A percentile compares a stretch with the other conserved stretches of the same genome.
phyloP scores from a whole-genome alignment of 2,797 vertebrate genomes.

The Onychomys torridus region DNA sequence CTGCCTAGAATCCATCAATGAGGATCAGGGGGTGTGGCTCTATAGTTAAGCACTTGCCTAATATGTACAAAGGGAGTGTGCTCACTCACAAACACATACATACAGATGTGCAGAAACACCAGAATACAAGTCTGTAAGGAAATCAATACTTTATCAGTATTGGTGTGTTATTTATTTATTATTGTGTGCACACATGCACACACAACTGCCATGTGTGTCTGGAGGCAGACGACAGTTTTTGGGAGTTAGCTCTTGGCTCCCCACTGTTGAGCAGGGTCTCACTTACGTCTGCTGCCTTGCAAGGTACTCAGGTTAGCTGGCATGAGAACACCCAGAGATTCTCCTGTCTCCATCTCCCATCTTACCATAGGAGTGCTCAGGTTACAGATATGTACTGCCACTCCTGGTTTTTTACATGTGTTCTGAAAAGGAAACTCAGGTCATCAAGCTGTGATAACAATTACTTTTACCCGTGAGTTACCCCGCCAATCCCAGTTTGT shows the following conservation, averaged over 20 bases:
- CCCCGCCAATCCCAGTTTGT: neutral
- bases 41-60: neutral
- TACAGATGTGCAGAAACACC: neutral
- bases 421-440: neutral
- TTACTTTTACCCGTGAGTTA: neutral
- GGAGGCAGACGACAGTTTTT: neutral
- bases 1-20: neutral
- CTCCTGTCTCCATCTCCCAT: neutral
- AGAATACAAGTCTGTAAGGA: neutral
- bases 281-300: neutral
- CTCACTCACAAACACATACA: neutral
- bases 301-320: neutral
- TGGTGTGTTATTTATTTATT: neutral
- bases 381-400: neutral
- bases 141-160: neutral
- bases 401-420: neutral
- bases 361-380: neutral
- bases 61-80: neutral
- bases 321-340: neutral
- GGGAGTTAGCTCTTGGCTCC: neutral
- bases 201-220: neutral
- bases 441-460: neutral
- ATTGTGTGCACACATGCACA: neutral
- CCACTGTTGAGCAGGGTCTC: neutral
- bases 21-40: neutral